Conservation (phyloP, 2,113 vertebrate species). For the Murina feae region DNA sequence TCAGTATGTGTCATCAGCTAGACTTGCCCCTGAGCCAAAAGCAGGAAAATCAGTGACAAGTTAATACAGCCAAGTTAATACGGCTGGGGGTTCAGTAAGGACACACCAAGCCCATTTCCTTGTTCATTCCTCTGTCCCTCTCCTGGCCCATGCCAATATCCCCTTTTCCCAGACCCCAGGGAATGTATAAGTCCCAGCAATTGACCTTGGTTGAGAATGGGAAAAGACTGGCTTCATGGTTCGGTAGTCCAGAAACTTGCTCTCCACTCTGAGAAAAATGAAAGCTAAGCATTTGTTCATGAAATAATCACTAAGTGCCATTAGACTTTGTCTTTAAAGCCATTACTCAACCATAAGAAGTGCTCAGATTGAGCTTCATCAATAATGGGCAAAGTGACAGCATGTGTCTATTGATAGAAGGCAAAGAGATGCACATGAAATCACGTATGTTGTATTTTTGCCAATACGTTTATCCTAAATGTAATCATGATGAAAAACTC, state of each 20-base stretch:
- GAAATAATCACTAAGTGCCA: background rate
- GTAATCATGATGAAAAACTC: background rate
- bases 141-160: background rate
- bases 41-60: background rate
- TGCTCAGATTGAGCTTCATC: background rate
- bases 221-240: background rate
- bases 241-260: background rate
- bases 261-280: background rate
- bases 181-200: background rate
- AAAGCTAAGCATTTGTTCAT: conserved; percentile 20
- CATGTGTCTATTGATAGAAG: background rate
- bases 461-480: background rate
- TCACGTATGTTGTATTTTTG: background rate
- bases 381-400: background rate
- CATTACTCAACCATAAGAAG: background rate
- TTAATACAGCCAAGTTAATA: background rate
- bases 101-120: background rate
- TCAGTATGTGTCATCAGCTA: background rate
- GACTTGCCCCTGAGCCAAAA: background rate
- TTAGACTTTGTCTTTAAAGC: conserved; percentile 24
- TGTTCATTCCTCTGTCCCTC: background rate
- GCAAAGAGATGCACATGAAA: background rate
- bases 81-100: background rate
- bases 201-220: background rate
- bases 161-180: background rate